Conservation (phyloP, 2,113 vertebrate species). For the Ctenodactylus gundi region DNA sequence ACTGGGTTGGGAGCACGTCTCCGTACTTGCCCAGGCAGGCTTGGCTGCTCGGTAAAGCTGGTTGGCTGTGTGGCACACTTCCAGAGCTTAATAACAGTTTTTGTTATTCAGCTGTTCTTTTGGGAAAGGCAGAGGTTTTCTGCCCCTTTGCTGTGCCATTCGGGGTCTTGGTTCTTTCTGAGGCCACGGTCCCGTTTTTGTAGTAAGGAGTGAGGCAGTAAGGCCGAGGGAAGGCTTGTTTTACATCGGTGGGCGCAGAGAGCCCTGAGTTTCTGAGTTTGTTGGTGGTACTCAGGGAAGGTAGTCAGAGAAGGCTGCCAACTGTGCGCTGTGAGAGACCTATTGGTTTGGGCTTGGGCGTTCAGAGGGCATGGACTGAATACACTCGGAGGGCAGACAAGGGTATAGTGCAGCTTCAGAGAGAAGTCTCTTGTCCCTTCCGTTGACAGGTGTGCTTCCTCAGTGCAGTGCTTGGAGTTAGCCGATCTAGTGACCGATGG, state of each 20-base stretch:
- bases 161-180: background rate
- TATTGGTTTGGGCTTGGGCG: background rate
- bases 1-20: conserved; percentile 30
- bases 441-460: background rate
- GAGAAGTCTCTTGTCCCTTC: rapidly evolving
- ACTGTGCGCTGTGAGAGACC: background rate
- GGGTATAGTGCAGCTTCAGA: rapidly evolving
- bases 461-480: background rate
- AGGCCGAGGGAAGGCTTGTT: background rate
- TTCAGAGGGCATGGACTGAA: background rate
- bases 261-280: background rate
- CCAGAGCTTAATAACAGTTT: conserved; percentile 55
- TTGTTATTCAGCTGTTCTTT: conserved; percentile 2
- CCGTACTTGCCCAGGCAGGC: conserved; percentile 56
- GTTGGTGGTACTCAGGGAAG: background rate
- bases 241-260: background rate
- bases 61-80: background rate
- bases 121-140: background rate
- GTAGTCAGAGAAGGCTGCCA: rapidly evolving
- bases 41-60: background rate
- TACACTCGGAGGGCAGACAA: rapidly evolving
- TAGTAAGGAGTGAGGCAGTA: background rate
- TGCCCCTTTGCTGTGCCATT: background rate
- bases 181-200: background rate
- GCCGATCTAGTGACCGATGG: background rate